Evolutionary conservation across 2,113 vertebrate species (phyloP).

Genomic region (Aegypius monachus): DNA sequence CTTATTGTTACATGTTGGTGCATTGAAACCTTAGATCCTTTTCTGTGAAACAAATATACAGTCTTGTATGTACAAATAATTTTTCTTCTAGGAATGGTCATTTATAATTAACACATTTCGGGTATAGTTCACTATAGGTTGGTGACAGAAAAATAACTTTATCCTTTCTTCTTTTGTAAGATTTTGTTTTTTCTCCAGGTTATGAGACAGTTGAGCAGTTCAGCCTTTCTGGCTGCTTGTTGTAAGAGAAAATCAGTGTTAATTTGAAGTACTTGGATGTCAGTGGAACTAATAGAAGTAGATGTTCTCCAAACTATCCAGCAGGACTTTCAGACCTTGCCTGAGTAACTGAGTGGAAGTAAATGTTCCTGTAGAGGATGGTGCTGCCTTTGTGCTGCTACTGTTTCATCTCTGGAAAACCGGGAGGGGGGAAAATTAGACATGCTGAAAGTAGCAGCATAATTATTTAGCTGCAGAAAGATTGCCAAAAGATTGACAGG

Average conservation of each 20-base stretch:
- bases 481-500: not conserved
- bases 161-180: not conserved
- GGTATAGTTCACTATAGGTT: not conserved
- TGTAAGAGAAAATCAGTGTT: conserved; percentile 58
- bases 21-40: not conserved
- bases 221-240: conserved; percentile 40
- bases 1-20: not conserved
- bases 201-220: conserved; percentile 26
- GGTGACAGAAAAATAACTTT: not conserved
- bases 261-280: conserved; percentile 61
- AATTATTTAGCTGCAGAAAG: conserved; percentile 29
- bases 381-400: not conserved
- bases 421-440: not conserved
- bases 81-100: not conserved
- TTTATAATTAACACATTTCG: not conserved
- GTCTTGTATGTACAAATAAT: not conserved
- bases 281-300: conserved; percentile 33
- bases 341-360: not conserved
- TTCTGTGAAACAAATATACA: not conserved
- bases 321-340: conserved; percentile 43
- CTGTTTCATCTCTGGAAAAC: conserved; percentile 7
- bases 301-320: conserved; percentile 33
- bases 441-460: not conserved
- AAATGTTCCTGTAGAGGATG: conserved; percentile 2
- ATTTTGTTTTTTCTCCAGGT: not conserved